phyloP scores from a whole-genome alignment of 2,797 vertebrate genomes.

The Mormyrus proboscirostris region DNA sequence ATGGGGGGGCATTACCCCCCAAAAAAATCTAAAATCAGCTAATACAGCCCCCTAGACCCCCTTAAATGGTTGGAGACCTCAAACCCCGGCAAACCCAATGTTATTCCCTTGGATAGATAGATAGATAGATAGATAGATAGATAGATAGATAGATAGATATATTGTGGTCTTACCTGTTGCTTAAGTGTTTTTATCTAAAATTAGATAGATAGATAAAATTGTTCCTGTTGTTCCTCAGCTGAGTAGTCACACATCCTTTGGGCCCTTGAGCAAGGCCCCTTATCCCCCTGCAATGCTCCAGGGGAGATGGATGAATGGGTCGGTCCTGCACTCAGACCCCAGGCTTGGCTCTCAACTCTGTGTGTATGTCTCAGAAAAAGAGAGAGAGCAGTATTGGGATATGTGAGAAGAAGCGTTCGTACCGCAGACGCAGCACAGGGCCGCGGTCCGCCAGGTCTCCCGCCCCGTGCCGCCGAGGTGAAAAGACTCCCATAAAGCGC shows the following conservation, averaged over 20 bases:
- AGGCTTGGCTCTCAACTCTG: background rate
- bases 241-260: background rate
- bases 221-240: background rate
- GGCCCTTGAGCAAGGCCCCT: background rate
- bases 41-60: too few relatives aligned
- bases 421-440: background rate
- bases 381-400: background rate
- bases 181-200: too few relatives aligned
- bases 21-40: too few relatives aligned
- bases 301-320: background rate
- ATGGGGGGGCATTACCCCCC: too few relatives aligned
- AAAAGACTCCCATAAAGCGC: background rate
- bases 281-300: background rate
- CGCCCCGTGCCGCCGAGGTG: background rate
- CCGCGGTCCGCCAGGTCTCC: background rate
- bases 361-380: background rate
- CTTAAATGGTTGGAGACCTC: too few relatives aligned
- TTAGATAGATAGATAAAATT: background rate
- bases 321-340: background rate
- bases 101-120: too few relatives aligned
- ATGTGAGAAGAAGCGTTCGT: background rate
- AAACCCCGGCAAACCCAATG: too few relatives aligned
- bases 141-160: too few relatives aligned
- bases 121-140: too few relatives aligned
- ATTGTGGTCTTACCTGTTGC: too few relatives aligned